Conservation (phyloP, 2,797 vertebrate species). For the Trachurus trachurus region DNA sequence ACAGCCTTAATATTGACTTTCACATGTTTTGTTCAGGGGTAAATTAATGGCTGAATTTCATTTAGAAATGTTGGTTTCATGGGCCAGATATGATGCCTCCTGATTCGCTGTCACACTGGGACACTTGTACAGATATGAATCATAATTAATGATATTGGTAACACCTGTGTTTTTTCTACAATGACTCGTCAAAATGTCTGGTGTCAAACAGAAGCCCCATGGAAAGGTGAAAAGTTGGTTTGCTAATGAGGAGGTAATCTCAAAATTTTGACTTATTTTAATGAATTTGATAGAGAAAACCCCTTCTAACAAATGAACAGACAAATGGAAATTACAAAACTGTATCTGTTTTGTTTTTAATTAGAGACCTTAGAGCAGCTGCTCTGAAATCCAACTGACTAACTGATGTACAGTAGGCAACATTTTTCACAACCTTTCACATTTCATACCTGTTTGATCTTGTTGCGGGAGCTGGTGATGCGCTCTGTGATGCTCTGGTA, state of each 20-base stretch:
- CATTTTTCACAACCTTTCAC: not conserved
- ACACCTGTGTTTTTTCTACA: not conserved
- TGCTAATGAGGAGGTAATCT: not conserved
- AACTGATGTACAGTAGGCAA: not conserved
- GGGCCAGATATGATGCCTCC: not conserved
- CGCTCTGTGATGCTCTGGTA: slow-evolving; percentile 99
- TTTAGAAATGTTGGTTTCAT: not conserved
- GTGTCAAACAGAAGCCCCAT: not conserved
- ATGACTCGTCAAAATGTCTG: not conserved
- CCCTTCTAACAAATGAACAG: not conserved
- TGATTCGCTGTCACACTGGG: not conserved
- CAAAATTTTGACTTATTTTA: not conserved
- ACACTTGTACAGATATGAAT: no score
- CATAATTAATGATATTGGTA: no score
- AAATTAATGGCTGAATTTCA: no score
- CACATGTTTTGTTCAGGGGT: no score
- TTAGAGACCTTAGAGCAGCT: not conserved
- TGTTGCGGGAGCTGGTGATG: slow-evolving; percentile 97
- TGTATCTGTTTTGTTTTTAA: slow-evolving; percentile 1
- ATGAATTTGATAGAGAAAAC: not conserved
- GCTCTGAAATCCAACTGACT: slow-evolving; percentile 16
- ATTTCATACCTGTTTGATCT: slow-evolving; percentile 92
- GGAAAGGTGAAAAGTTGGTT: not conserved
- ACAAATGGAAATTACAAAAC: slow-evolving; percentile 15
- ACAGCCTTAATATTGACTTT: not conserved